Percentiles rank a stretch among this genome's conserved stretches.
Evolutionary conservation across 2,888 invertebrate genomes (phyloP).

Genomic region (Oasisia sp.): DNA sequence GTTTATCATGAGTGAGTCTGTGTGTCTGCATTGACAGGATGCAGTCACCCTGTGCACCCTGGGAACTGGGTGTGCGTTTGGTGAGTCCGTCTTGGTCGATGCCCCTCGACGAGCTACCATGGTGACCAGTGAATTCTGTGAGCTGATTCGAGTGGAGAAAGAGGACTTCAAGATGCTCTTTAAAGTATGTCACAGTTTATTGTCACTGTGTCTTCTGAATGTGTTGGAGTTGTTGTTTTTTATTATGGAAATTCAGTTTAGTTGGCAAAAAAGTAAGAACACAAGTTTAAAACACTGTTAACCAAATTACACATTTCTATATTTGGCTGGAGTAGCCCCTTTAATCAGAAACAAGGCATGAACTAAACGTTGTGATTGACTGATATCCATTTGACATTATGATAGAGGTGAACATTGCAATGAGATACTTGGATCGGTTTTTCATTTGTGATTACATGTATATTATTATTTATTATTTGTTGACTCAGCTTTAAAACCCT

Average conservation of each 20-base stretch:
- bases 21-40: constrained; percentile 69
- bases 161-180: constrained; percentile 81
- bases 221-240: not conserved
- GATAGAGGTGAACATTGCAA: not conserved
- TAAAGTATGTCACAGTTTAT: constrained; percentile 82
- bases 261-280: not conserved
- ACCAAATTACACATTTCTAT: not conserved
- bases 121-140: constrained; percentile 79
- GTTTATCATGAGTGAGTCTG: not conserved
- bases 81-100: constrained; percentile 80
- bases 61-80: constrained; percentile 80
- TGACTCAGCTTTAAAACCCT: too few species aligned
- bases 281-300: not conserved
- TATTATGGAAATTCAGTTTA: not conserved
- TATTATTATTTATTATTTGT: not conserved
- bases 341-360: not conserved
- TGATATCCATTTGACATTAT: not conserved
- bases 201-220: not conserved
- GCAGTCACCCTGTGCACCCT: constrained; percentile 76
- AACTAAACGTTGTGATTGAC: not conserved
- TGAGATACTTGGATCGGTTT: not conserved
- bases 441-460: not conserved
- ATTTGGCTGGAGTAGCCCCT: not conserved
- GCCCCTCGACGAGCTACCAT: constrained; percentile 78
- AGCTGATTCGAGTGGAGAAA: constrained; percentile 79